A percentile compares a stretch with the other conserved stretches of the same genome.
Evolutionary conservation across 2,888 invertebrate genomes (phyloP).

Genomic region (Leptinotarsa rubiginosa): DNA sequence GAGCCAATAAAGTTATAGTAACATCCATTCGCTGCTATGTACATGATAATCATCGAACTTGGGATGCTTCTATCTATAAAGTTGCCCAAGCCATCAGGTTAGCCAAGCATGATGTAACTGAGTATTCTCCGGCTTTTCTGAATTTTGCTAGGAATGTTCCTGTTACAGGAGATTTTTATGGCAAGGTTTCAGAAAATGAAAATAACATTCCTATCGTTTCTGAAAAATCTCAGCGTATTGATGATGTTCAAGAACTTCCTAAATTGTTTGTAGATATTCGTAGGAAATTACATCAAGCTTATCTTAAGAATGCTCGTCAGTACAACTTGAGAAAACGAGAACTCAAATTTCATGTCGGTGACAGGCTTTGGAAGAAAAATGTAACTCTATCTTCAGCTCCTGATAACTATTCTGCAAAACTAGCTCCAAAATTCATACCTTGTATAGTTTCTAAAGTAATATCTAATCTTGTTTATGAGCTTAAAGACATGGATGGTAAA

Average conservation of each 20-base stretch:
- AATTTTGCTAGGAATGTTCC: conserved; percentile 42
- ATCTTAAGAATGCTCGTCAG: conserved; percentile 35
- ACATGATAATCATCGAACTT: conserved; percentile 32
- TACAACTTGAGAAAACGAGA: conserved; percentile 45
- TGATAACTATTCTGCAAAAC: conserved; percentile 43
- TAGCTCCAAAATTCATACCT: conserved; percentile 46
- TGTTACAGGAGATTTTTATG: conserved; percentile 40
- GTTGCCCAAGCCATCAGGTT: not conserved
- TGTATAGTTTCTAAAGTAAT: conserved; percentile 42
- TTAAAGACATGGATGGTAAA: conserved; percentile 39
- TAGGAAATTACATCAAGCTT: conserved; percentile 32
- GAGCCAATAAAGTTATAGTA: conserved; percentile 54
- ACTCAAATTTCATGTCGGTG: conserved; percentile 42
- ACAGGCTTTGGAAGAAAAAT: conserved; percentile 42
- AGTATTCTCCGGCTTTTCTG: conserved; percentile 39
- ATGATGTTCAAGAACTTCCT: conserved; percentile 36
- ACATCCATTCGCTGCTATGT: conserved; percentile 48
- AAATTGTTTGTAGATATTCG: conserved; percentile 36
- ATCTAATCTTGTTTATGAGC: conserved; percentile 41
- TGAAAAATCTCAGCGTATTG: conserved; percentile 28
- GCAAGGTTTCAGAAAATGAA: conserved; percentile 37
- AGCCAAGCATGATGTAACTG: conserved; percentile 31
- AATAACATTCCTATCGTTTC: conserved; percentile 23
- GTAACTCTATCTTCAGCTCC: conserved; percentile 40
- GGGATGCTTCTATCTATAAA: conserved; percentile 1